Evolutionary conservation across 1,140 invertebrate species (phyloP).

Genomic region (Hyphantria cunea): DNA sequence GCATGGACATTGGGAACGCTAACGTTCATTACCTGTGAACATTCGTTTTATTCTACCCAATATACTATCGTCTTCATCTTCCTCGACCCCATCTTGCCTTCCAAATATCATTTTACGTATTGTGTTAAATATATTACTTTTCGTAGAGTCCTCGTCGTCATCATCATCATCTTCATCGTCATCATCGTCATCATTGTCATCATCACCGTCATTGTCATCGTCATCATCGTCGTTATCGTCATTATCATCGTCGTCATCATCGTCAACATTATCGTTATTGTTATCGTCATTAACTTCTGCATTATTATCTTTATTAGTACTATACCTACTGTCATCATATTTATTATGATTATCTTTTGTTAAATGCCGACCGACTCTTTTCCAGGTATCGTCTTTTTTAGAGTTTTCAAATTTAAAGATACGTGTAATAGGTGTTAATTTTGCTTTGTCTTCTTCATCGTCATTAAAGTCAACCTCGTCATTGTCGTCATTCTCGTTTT

Average conservation of each 20-base stretch:
- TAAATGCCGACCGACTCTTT: slow-evolving; percentile 60
- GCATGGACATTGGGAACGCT: slow-evolving; percentile 69
- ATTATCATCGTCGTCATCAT: slow-evolving; percentile 76
- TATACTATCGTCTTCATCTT: slow-evolving; percentile 79
- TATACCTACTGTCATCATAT: slow-evolving; percentile 65
- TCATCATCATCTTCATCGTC: slow-evolving; percentile 77
- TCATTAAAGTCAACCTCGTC: slow-evolving; percentile 7
- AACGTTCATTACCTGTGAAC: slow-evolving; percentile 79
- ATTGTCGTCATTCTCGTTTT: slow-evolving; percentile 68
- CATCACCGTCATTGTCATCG: slow-evolving; percentile 73
- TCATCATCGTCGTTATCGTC: slow-evolving; percentile 78
- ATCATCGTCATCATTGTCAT: slow-evolving; percentile 71
- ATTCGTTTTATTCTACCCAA: slow-evolving; percentile 77
- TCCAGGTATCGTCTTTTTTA: slow-evolving; percentile 31
- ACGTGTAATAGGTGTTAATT: slow-evolving; percentile 48
- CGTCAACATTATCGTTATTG: slow-evolving; percentile 65
- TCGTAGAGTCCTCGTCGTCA: slow-evolving; percentile 67
- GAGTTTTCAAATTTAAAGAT: slow-evolving; percentile 29
- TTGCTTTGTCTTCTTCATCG: slow-evolving; percentile 60
- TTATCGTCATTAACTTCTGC: slow-evolving; percentile 74
- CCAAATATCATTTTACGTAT: slow-evolving; percentile 54
- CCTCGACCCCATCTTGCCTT: slow-evolving; percentile 77
- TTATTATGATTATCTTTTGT: slow-evolving; percentile 52
- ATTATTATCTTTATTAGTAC: slow-evolving; percentile 65
- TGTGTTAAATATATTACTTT: slow-evolving; percentile 36